Base-by-base conservation (phyloP, 2,888 invertebrate genomes). In the Pemphredon lugubris region DNA sequence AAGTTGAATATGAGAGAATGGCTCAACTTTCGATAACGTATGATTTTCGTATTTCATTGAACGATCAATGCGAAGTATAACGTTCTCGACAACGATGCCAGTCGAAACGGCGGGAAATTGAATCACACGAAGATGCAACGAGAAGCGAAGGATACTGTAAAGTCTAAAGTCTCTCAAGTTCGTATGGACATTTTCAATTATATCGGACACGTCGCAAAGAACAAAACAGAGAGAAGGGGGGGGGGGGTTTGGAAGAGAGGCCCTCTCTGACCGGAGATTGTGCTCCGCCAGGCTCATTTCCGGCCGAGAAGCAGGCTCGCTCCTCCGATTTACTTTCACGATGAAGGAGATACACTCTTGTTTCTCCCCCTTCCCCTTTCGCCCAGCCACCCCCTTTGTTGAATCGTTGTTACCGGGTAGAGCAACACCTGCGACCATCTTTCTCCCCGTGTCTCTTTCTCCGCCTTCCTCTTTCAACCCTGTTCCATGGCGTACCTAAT, bases 371-470 rank as follows among this genome's bases (percentile, higher is more conserved):
- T 21, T 20, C 4, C 16, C 20, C n/a, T n/a, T n/a, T n/a, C n/a
- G n/a, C n/a, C n/a, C n/a, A n/a, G n/a, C 11, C 18, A 11, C n/a
- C 0, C 48, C 32, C 44, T 39, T 32, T 39, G 32, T 23, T 51
- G 65, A 51, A 58, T 61, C 59, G 63, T 67, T 55, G 64, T 48
- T 68, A 57, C 63, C 47, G 30, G 47, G 51, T 50, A 7, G 26
- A 59, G 65, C 55, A 73, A 69, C 77, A 78, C 66, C 77, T 78
- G 80, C 63, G 65, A 63, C 59, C 76, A 59, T 65, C 79, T 57
- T 60, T 68, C 74, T 53, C 42, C 58, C 4, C 34, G 3, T 3
- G 39, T 55, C 45, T 50, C 44, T 69, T 37, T 21, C 23, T 32
- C 45, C 50, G 21, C 9, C 69, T 47, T 42, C 60, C 59, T 53